phyloP scores from a whole-genome alignment of 2,113 vertebrate species.

The human region DNA sequence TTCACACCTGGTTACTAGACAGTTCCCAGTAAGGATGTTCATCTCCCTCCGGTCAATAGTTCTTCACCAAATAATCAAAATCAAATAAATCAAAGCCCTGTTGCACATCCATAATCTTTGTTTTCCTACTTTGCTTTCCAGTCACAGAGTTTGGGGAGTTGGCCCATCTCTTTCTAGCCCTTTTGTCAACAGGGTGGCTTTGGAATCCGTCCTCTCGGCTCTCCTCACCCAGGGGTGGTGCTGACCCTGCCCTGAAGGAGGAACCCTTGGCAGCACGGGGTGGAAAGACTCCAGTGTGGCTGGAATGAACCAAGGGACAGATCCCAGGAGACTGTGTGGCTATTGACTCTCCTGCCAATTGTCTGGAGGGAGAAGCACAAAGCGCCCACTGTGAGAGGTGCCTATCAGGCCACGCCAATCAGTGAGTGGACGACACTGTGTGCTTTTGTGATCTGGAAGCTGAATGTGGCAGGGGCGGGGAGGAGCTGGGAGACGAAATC shows the following conservation, averaged over 20 bases:
- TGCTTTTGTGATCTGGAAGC: constrained; percentile 43
- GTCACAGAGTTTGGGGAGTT: neutral
- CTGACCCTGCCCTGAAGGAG: constrained; percentile 36
- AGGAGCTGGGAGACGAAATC: neutral
- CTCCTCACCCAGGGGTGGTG: neutral
- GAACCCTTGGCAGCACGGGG: neutral
- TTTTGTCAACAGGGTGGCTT: neutral
- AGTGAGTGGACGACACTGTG: neutral
- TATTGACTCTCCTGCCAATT: constrained; percentile 37
- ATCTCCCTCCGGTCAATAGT: neutral
- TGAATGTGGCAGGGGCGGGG: neutral
- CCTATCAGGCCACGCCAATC: neutral
- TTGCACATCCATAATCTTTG: neutral
- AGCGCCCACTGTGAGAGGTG: constrained; percentile 17
- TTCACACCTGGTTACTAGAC: neutral
- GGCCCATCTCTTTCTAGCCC: neutral
- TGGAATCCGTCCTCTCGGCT: neutral
- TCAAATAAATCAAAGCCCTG: neutral
- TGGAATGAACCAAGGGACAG: constrained; percentile 1
- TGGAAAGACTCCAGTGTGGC: constrained; percentile 41
- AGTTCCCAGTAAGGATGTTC: neutral
- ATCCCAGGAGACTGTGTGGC: neutral
- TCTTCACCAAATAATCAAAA: constrained; percentile 30
- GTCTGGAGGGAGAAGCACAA: neutral
- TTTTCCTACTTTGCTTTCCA: neutral